These are phyloP conservation scores for Macropis europaea DNA, from an alignment of 2,888 invertebrate species.

Conservation along the genomic window DNA sequence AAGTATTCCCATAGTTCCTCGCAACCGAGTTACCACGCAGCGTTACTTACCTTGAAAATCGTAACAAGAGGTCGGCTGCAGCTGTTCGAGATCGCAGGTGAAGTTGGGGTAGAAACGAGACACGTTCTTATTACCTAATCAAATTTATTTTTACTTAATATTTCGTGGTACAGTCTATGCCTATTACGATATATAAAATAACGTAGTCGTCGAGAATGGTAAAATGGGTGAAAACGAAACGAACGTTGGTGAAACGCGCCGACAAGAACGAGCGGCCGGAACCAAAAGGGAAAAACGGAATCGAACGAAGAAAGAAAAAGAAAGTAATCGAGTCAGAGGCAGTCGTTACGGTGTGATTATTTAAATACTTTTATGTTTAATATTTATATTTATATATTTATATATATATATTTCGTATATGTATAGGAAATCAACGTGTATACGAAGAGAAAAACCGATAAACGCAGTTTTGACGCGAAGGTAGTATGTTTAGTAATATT, in stretches of 20 bases:
- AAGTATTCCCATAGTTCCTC: too few relatives aligned
- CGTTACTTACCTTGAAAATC: too few relatives aligned
- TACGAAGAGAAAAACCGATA: slow-evolving; percentile 57
- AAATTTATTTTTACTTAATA: slow-evolving; percentile 80
- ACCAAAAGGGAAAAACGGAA: slow-evolving; percentile 55
- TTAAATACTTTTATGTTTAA: slow-evolving; percentile 52
- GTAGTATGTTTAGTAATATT: slow-evolving; percentile 73
- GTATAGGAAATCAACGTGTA: slow-evolving; percentile 60
- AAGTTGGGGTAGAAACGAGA: neutral
- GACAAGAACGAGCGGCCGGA: slow-evolving; percentile 61
- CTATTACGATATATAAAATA: slow-evolving; percentile 80
- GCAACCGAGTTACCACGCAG: too few relatives aligned
- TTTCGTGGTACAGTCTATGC: slow-evolving; percentile 80
- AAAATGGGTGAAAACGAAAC: slow-evolving; percentile 67
- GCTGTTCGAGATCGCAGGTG: too few relatives aligned
- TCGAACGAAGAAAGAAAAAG: too few relatives aligned
- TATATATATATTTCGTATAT: slow-evolving; percentile 51
- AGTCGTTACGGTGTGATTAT: slow-evolving; percentile 60
- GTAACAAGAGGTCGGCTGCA: too few relatives aligned
- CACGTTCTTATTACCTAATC: slow-evolving; percentile 76
- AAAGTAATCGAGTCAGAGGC: slow-evolving; percentile 69
- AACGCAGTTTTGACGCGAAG: slow-evolving; percentile 64
- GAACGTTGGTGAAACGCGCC: slow-evolving; percentile 57
- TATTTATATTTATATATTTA: slow-evolving; percentile 40
- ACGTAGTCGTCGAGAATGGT: slow-evolving; percentile 77